Base-by-base conservation (phyloP, 2,113 vertebrate genomes). In the Merops nubicus region DNA sequence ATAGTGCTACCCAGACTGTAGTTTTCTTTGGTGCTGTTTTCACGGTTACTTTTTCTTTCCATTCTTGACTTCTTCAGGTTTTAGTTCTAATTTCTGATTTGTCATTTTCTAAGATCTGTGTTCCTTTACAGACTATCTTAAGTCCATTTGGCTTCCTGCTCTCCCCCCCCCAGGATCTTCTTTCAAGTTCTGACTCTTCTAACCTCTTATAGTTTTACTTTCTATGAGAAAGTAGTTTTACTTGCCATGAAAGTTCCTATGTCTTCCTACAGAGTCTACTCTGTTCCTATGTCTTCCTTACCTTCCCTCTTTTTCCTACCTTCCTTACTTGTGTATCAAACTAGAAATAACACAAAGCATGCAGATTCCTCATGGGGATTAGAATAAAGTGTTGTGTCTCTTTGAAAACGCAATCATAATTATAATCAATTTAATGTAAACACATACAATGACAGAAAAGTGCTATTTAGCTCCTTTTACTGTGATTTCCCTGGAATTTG, bases 131-230 rank as follows among this genome's bases (percentile, higher is more conserved):
- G 6, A 21, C 13, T 36, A 23, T 16, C 6, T 40, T n/a, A 21
- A 22, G 12, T 43, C 4, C 2, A 68, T 73, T 48, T 28, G 2
- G 2, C 2, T n/a, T n/a, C 53, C 4, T 21, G 13, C 13, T 9
- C 34, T 1, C 2, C 0, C 2, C 28, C 2, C 4, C 3, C 7
- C 7, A 3, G 9, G 72, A 38, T 62, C 17, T 38, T 79, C 23
- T 88, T 85, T 82, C 29, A 56, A 51, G 6, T 65, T 88, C 76
- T 76, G 43, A 15, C 12, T 72, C 42, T 62, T 43, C 26, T 65
- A 18, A 47, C 45, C n/a, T n/a, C n/a, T n/a, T n/a, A n/a, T n/a
- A n/a, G n/a, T n/a, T n/a, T n/a, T n/a, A n/a, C n/a, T n/a, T n/a
- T n/a, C n/a, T n/a, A n/a, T n/a, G n/a, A n/a, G n/a, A n/a, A n/a